Evolutionary conservation across 2,888 invertebrate genomes (phyloP), one percentile per base, ranked within the genome.

Genomic region (Eumerus sabulonum): DNA sequence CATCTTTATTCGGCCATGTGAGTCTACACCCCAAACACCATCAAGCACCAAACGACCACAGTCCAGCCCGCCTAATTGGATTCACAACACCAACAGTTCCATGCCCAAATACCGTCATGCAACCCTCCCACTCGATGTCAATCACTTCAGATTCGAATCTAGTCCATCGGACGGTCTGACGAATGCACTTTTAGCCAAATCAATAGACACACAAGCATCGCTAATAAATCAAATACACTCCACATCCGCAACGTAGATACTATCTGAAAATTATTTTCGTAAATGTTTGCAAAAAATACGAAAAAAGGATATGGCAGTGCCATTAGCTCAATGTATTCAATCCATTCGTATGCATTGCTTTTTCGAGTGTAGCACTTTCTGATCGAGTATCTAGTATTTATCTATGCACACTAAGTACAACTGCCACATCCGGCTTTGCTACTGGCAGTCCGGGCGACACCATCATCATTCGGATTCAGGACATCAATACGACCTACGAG

Each of bases 181-280:
- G 68, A 68, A 68, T 68, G 62, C 73, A 73, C 44, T 73, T 73
- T 56, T 64, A 67, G 56, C 54, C 54, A 73, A 66, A 67, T 73
- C 66, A 73, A 73, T 66, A 51, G 64, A 0, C 59, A 19, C 12
- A 27, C 38, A 27, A 9, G 3, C 11, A 17, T 35, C 53, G 16
- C 42, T 14, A 18, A 76, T 76, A 64, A 70, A 70, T 76, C 76
- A 70, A 50, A 70, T 16, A 50, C 48, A 48, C 53, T 59, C 50
- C 18, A 9, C 16, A 45, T 9, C 45, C 14, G 9, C 9, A 44
- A 44, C 11, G 45, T 4, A 27, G 17, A 63, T 51, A 40, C 27
- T 42, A 51, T 51, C 50, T 51, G 27, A 11, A 14, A 44, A 44
- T 44, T 47, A 17, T 47, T 17, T 16, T 47, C 16, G 3, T 9